phyloP scores from a whole-genome alignment of 1,140 invertebrate species.

The Polypedilum vanderplanki region DNA sequence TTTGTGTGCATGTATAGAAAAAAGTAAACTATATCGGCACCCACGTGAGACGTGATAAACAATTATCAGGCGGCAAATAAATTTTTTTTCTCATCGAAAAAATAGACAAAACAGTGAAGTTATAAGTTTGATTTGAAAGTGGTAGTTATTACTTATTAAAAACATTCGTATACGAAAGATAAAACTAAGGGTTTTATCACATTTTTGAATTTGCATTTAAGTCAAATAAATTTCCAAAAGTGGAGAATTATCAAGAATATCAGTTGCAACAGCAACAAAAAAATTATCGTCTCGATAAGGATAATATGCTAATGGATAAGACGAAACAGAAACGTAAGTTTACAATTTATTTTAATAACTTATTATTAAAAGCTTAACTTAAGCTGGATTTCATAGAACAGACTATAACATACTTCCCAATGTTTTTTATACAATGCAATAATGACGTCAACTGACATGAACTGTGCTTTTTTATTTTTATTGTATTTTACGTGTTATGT shows the following conservation, averaged over 20 bases:
- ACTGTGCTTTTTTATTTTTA: no score
- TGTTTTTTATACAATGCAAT: neutral
- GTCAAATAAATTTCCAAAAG: slow-evolving; percentile 4
- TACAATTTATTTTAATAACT: neutral
- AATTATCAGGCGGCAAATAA: neutral
- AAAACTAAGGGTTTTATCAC: neutral
- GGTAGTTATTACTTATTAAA: neutral
- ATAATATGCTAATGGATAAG: slow-evolving; percentile 25
- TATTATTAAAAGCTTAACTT: no score
- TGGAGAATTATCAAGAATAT: slow-evolving; percentile 21
- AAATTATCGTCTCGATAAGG: slow-evolving; percentile 23
- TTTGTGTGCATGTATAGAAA: neutral
- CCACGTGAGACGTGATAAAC: slow-evolving; percentile 16
- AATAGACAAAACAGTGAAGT: neutral
- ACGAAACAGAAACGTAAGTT: slow-evolving; percentile 27
- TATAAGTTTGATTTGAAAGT: neutral
- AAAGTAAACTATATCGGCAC: neutral
- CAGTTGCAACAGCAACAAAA: slow-evolving; percentile 25
- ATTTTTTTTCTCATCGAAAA: neutral
- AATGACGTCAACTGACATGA: neutral
- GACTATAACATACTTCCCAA: neutral
- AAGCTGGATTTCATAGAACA: neutral
- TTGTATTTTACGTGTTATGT: no score
- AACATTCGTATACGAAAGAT: neutral
- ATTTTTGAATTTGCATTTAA: neutral